Evolutionary conservation across 2,113 vertebrate genomes (phyloP).

Genomic region (Nematolebias whitei): DNA sequence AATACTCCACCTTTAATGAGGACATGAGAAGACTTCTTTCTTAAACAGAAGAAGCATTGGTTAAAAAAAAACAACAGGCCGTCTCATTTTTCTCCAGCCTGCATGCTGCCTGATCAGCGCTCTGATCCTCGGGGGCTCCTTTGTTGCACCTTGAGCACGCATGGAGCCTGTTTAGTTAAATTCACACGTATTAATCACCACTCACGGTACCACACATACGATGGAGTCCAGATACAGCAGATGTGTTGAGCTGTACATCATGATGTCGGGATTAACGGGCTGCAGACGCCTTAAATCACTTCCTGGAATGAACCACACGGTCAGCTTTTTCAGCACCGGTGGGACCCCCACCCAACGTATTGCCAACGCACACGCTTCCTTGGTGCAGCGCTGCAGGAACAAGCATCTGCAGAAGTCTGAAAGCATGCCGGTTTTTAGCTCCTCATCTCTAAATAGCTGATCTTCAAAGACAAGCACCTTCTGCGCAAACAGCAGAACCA

Average conservation of each 20-base stretch:
- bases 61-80: conserved; percentile 49
- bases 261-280: conserved; percentile 19
- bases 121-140: conserved; percentile 37
- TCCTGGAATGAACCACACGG: conserved; percentile 60
- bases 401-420: conserved; percentile 16
- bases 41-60: conserved; percentile 54
- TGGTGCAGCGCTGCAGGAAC: conserved; percentile 11
- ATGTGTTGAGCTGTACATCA: conserved; percentile 5
- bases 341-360: conserved; percentile 53
- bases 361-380: conserved; percentile 54
- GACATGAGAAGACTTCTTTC: conserved; percentile 45
- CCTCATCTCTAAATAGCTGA: conserved; percentile 26
- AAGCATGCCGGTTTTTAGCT: conserved; percentile 24
- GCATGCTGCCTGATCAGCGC: conserved; percentile 57
- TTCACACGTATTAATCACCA: conserved; percentile 48
- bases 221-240: conserved; percentile 8
- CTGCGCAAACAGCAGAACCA: conserved; percentile 8
- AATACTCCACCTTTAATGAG: conserved; percentile 61
- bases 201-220: conserved; percentile 9
- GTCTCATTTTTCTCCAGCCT: conserved; percentile 28
- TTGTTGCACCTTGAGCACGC: conserved; percentile 44
- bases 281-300: conserved; percentile 53
- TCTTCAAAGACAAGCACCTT: conserved; percentile 24
- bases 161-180: conserved; percentile 42
- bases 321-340: conserved; percentile 38